Conservation (phyloP, 1,140 invertebrate genomes). For the Subanguina moxae region DNA sequence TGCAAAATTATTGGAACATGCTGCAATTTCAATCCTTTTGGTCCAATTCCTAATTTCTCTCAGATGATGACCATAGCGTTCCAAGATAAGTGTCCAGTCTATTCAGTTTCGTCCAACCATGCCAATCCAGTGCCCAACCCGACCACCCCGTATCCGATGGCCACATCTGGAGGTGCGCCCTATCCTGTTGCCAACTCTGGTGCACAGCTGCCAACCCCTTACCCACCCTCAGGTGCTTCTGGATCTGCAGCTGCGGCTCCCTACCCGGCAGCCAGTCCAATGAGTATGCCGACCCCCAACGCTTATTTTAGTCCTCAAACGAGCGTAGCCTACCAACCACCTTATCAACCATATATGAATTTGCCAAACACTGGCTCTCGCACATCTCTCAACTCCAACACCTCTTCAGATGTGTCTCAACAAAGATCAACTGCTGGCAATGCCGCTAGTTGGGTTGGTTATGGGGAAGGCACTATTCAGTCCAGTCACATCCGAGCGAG, state of each 20-base stretch:
- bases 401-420: constrained; percentile 13
- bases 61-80: constrained; percentile 86
- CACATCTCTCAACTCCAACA: neutral
- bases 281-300: neutral
- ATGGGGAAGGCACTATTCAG: constrained; percentile 70
- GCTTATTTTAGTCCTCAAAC: neutral
- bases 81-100: constrained; percentile 90
- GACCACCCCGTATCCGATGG: constrained; percentile 1
- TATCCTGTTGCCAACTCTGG: constrained; percentile 43
- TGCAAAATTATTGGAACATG: no score
- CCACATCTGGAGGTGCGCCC: constrained; percentile 34
- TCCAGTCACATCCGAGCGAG: constrained; percentile 91
- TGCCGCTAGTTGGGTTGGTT: neutral
- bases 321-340: constrained; percentile 12
- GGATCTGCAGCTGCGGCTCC: constrained; percentile 7
- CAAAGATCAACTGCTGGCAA: neutral
- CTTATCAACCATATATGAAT: constrained; percentile 37
- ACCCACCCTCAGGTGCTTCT: constrained; percentile 27
- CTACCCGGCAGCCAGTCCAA: constrained; percentile 12
- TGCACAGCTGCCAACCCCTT: constrained; percentile 53
- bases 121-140: constrained; percentile 27
- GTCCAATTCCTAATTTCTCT: constrained; percentile 35
- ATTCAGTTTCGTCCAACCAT: constrained; percentile 63
- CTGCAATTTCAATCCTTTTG: no score
- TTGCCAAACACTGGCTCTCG: constrained; percentile 13